phyloP scores from a whole-genome alignment of 2,113 vertebrate species.

The Chionomys nivalis region DNA sequence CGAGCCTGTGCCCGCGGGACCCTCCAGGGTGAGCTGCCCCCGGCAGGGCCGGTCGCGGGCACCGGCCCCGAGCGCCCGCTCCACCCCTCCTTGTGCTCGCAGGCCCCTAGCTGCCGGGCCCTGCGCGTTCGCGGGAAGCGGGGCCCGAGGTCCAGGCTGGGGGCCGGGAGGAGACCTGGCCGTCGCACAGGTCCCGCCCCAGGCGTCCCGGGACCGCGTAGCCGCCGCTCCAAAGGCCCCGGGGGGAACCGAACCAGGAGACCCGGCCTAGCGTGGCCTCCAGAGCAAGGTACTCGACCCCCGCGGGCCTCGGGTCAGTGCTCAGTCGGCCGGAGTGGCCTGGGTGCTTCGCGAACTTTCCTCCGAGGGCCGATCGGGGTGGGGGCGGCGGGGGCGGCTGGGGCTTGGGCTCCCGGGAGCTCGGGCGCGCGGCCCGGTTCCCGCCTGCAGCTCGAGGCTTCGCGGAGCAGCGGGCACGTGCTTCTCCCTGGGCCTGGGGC shows the following conservation, averaged over 20 bases:
- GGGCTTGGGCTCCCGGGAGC: background rate
- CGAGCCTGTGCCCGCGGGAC: background rate
- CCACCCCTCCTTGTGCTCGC: background rate
- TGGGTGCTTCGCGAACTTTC: background rate
- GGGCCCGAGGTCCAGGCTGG: background rate
- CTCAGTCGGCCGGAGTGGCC: background rate
- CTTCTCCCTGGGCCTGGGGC: background rate
- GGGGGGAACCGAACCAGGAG: background rate
- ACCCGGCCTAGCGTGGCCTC: background rate
- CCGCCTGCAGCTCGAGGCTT: conserved; percentile 53
- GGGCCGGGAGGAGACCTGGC: background rate
- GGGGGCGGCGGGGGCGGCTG: background rate
- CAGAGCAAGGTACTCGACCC: background rate
- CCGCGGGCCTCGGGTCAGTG: background rate
- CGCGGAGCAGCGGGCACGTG: conserved; percentile 70
- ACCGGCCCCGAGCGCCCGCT: background rate
- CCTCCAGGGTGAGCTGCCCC: background rate
- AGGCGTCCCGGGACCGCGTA: background rate
- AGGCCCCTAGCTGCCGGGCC: background rate
- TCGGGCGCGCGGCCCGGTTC: background rate
- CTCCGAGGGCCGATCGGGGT: background rate
- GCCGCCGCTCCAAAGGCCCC: background rate
- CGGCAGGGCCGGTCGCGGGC: background rate
- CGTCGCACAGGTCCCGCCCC: background rate
- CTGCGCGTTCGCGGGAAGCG: background rate